phyloP scores from a whole-genome alignment of 2,113 vertebrate species.

The Naja naja region DNA sequence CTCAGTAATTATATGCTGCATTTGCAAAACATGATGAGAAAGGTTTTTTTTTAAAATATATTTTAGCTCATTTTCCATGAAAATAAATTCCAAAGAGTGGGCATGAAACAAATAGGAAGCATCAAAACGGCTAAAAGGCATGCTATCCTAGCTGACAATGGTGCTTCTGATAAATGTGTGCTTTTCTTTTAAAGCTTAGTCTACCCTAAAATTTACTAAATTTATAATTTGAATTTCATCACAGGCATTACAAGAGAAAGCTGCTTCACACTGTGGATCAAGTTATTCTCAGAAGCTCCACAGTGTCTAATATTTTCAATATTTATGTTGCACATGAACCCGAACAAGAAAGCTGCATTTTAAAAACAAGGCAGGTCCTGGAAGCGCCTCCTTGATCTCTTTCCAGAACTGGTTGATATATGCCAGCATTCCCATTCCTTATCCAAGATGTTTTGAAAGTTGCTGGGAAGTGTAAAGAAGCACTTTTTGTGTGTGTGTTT shows the following conservation, averaged over 20 bases:
- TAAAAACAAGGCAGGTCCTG: background rate
- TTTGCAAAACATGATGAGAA: background rate
- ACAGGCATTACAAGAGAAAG: background rate
- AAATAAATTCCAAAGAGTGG: background rate
- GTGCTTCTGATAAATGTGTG: background rate
- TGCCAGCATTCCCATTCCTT: background rate
- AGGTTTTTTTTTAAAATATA: background rate
- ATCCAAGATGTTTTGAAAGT: background rate
- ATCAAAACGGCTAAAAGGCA: background rate
- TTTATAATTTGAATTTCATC: background rate
- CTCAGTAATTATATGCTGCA: background rate
- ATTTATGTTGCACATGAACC: background rate
- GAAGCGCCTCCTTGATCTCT: background rate
- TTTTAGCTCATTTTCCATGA: background rate
- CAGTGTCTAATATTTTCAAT: background rate
- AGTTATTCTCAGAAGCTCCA: background rate
- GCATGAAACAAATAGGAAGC: background rate
- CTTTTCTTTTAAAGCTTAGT: background rate
- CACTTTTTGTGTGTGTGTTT: background rate
- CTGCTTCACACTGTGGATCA: background rate
- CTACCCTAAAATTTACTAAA: background rate
- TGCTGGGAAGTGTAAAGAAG: background rate
- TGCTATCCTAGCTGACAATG: background rate
- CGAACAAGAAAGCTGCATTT: background rate
- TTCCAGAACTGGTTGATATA: background rate